Evolutionary conservation across 2,888 invertebrate species (phyloP), one percentile per base, ranked within the genome.

Genomic region (Caenorhabditis japonica): DNA sequence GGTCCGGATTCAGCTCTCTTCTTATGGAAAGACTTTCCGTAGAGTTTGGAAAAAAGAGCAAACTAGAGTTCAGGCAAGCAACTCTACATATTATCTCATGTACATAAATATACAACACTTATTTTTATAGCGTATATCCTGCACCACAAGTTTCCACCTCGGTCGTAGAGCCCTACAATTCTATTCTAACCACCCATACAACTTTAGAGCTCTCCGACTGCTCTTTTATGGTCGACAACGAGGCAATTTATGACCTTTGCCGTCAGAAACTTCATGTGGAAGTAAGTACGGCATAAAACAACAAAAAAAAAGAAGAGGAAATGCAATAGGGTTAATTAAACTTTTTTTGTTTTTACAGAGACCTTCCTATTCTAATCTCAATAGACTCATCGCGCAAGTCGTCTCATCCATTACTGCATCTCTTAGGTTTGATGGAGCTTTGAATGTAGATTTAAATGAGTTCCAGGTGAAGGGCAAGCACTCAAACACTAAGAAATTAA

Each of bases 121-220:
- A 5, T n/a, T 3, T 68, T 47, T 72, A 38, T 46, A 81, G 82
- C 47, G 74, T 82, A 38, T 82, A 82, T 52, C 82, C 82, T 1
- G 82, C 82, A 15, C 82, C 82, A 10, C 79, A 79, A 73, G 94
- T 94, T 23, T 94, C 94, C 33, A 94, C 95, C 0, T 94, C 95
- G 0, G 94, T 95, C 12, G 95, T 95, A 41, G 95, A 95, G 88
- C 95, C 95, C 0, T 96, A 96, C 92, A 96, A 96, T 91, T 94
- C 95, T 0, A 94, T 96, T 58, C 82, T 95, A 87, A 95, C 95
- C 88, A 95, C 95, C 75, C 95, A 96, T 90, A 95, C 95, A 58
- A 95, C 95, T 71, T 82, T 91, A 72, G 95, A 95, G 89, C 94
- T 95, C 89, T 94, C 94, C 0, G 95, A 95, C 91, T 95, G 95